These are phyloP conservation scores for Drosophila baimaii DNA, from an alignment of 1,140 invertebrate species.

Conservation along the genomic window DNA sequence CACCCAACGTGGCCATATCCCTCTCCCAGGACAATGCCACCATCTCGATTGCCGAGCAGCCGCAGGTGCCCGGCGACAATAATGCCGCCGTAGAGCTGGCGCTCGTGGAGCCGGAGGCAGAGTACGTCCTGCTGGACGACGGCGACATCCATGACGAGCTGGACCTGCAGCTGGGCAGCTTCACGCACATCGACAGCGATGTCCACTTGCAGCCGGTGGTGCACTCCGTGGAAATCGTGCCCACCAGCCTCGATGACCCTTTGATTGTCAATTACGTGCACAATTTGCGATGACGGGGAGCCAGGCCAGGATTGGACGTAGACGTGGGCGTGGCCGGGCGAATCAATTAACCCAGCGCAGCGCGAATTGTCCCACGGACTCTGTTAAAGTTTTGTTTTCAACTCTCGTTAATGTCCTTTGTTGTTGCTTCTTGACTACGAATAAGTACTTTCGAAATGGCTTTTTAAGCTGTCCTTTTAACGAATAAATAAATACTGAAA, in stretches of 20 bases:
- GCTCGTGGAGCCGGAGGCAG: constrained; percentile 72
- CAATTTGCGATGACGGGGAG: constrained; percentile 73
- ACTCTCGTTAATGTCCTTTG: constrained; percentile 21
- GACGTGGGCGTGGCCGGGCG: constrained; percentile 1
- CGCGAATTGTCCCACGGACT: constrained; percentile 6
- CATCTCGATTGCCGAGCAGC: constrained; percentile 66
- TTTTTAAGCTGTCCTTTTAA: not conserved
- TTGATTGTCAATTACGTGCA: constrained; percentile 80
- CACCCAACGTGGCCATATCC: constrained; percentile 62
- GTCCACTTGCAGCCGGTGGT: constrained; percentile 76
- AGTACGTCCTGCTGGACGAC: constrained; percentile 72
- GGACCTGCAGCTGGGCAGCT: constrained; percentile 67
- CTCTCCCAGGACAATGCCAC: constrained; percentile 59
- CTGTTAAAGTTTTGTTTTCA: constrained; percentile 59
- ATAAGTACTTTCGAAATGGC: not conserved
- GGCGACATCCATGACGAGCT: constrained; percentile 52
- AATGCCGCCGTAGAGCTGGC: constrained; percentile 70
- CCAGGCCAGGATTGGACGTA: not conserved
- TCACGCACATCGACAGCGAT: constrained; percentile 77
- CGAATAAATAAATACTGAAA: constrained; percentile 16
- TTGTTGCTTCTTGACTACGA: constrained; percentile 12
- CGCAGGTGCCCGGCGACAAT: constrained; percentile 55
- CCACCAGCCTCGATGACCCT: constrained; percentile 75
- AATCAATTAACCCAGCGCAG: constrained; percentile 15
- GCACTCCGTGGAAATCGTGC: constrained; percentile 79